A percentile compares a stretch with the other conserved stretches of the same genome.
phyloP scores from a whole-genome alignment of 2,888 invertebrate species.

The Ichneumon xanthorius region DNA sequence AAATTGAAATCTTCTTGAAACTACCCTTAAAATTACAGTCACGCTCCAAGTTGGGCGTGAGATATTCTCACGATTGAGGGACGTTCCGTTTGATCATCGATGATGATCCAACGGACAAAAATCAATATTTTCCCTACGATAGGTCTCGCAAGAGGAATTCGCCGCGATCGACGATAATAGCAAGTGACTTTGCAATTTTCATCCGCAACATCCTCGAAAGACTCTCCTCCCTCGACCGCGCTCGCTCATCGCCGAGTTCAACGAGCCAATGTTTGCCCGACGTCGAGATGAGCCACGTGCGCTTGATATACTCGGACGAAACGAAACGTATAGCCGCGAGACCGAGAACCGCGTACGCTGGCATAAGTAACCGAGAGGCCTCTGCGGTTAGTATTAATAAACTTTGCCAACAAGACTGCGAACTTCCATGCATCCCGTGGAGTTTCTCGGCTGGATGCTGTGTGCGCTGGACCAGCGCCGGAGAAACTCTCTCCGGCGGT shows the following conservation, averaged over 20 bases:
- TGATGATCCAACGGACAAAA: not conserved
- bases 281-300: constrained; percentile 58
- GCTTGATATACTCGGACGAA: constrained; percentile 46
- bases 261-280: constrained; percentile 59
- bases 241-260: constrained; percentile 52
- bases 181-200: not conserved
- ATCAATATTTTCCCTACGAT: not conserved
- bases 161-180: constrained; percentile 2
- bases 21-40: not conserved
- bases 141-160: not conserved
- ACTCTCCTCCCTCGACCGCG: constrained; percentile 15
- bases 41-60: not conserved
- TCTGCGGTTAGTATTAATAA: constrained; percentile 57
- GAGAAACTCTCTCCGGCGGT: constrained; percentile 6
- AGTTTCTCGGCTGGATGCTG: constrained; percentile 36
- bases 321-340: constrained; percentile 36
- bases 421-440: constrained; percentile 38
- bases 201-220: constrained; percentile 16
- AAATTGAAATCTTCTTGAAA: not conserved
- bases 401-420: constrained; percentile 43
- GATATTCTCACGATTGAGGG: not conserved
- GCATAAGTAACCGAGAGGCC: constrained; percentile 20
- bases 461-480: not conserved
- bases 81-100: not conserved
- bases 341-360: not conserved